Base-by-base conservation (phyloP, 1,140 invertebrate genomes). In the Drosophila nikananu region DNA sequence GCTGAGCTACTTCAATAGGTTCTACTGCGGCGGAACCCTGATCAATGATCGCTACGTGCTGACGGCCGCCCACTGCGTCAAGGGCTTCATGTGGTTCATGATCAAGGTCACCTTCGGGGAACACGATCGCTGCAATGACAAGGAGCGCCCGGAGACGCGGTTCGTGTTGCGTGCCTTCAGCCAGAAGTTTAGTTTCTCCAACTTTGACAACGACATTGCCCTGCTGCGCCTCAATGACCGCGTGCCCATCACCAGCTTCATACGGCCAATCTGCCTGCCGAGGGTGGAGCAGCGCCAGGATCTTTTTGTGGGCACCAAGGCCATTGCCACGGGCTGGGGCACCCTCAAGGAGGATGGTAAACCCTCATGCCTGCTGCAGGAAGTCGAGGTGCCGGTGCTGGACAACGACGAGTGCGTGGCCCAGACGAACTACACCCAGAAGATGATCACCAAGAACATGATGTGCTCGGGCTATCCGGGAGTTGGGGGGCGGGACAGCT, bases 61-160 rank as follows among this genome's bases (percentile, higher is more conserved):
- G 27, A 97, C 96, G 1, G 97, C 97, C 17, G 97, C 97, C 2
- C 97, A 97, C 89, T 97, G 97, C 84, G 96, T 97, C 66, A 97
- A 97, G 94, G 96, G 96, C 54, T 97, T 97, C 84, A 97, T 97
- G 96, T 97, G 96, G 96, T 97, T 97, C 92, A 96, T 97, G 96
- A 97, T 97, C 83, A 97, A 97, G 92, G 96, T 97, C 27, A 97
- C 96, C 13, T 96, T 97, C 81, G 96, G 96, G 0, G 96, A 97
- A 86, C 96, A 97, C 84, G 96, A 97, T 91, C 95, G 96, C n/a
- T 97, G 97, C 91, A 95, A 95, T 72, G 94, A 95, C n/a, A 95
- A 95, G 51, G 91, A 89, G 35, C 93, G 94, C 46, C 96, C 96
- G 0, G 96, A 97, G 93, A 96, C 96, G 0, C 94, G 96, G 64